phyloP scores from a whole-genome alignment of 2,113 vertebrate species.

The Mola mola region DNA sequence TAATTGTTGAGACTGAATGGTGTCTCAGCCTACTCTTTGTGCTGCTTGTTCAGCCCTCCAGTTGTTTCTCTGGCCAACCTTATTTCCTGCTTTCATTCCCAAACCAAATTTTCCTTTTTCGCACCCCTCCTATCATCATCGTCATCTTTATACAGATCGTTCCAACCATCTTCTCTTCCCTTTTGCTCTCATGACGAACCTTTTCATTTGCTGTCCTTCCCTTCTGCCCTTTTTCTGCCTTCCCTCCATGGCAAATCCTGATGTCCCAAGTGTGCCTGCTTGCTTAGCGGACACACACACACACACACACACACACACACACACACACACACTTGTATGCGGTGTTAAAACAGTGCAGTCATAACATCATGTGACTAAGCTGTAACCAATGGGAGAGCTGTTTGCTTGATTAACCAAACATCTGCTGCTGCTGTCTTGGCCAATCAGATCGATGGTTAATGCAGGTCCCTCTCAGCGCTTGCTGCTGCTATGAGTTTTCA shows the following conservation, averaged over 20 bases:
- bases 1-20: no score
- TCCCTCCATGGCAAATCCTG: constrained; percentile 51
- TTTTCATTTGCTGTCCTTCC: constrained; percentile 24
- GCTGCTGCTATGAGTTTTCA: constrained; percentile 64
- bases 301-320: constrained; percentile 29
- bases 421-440: constrained; percentile 62
- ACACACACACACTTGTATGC: constrained; percentile 24
- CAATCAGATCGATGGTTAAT: constrained; percentile 68
- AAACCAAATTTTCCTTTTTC: constrained; percentile 10
- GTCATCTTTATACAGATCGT: no score
- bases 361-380: constrained; percentile 68
- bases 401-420: constrained; percentile 66
- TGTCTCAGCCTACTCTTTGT: no score
- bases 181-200: constrained; percentile 34
- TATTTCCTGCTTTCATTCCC: constrained; percentile 6
- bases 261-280: constrained; percentile 63
- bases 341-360: constrained; percentile 38
- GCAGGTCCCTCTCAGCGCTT: constrained; percentile 34
- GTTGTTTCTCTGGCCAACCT: constrained; percentile 23
- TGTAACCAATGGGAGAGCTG: constrained; percentile 61
- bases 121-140: constrained; percentile 2
- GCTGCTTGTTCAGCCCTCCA: no score
- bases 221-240: constrained; percentile 20
- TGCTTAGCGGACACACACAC: constrained; percentile 7
- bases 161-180: constrained; percentile 19